Percentiles rank a stretch among this genome's conserved stretches.
phyloP scores from a whole-genome alignment of 2,888 invertebrate species.

The Bugulina stolonifera region DNA sequence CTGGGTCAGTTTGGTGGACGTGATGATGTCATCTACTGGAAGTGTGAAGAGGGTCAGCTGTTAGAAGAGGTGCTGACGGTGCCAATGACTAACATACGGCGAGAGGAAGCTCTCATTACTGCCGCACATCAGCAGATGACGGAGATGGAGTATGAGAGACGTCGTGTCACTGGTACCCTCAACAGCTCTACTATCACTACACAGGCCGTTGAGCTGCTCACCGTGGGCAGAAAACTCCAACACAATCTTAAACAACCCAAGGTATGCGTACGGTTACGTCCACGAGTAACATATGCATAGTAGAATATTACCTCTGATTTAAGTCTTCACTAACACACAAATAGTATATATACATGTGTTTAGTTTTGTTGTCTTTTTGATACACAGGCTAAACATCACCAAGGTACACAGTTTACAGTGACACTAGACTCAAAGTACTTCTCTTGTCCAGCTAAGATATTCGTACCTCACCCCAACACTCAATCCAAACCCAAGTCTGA shows the following conservation, averaged over 20 bases:
- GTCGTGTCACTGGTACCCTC: constrained; percentile 47
- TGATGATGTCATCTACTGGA: constrained; percentile 48
- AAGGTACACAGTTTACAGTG: constrained; percentile 35
- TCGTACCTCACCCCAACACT: constrained; percentile 33
- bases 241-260: constrained; percentile 18
- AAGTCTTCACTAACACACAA: too few relatives aligned
- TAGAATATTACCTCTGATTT: too few relatives aligned
- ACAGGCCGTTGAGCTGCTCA: constrained; percentile 23
- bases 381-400: constrained; percentile 14
- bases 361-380: too few relatives aligned
- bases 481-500: not conserved
- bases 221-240: constrained; percentile 14
- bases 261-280: constrained; percentile 19
- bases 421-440: constrained; percentile 42
- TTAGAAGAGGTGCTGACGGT: constrained; percentile 44
- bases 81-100: constrained; percentile 43
- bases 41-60: constrained; percentile 43
- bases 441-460: constrained; percentile 38
- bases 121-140: constrained; percentile 51
- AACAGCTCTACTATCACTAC: constrained; percentile 36
- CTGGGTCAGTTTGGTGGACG: constrained; percentile 42
- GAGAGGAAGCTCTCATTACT: constrained; percentile 43
- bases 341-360: too few relatives aligned
- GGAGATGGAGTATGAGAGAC: constrained; percentile 43
- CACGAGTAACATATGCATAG: too few relatives aligned